Evolutionary conservation across 1,140 invertebrate species (phyloP).

Genomic region (Hyles euphorbiae): DNA sequence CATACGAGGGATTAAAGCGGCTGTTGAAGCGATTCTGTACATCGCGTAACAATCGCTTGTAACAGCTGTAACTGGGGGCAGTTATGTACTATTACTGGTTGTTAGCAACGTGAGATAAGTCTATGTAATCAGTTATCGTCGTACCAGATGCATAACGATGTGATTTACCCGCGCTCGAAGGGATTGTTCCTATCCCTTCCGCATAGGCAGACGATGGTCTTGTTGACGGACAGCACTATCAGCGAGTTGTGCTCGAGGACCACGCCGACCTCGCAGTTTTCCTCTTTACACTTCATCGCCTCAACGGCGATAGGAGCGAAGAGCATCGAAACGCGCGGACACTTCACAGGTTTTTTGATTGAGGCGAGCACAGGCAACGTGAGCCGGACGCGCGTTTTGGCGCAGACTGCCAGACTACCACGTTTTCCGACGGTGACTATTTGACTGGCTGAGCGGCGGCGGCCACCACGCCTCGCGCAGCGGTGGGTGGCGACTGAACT

Average conservation of each 20-base stretch:
- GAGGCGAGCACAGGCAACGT: conserved; percentile 33
- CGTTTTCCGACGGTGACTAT: conserved; percentile 58
- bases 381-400: conserved; percentile 50
- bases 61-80: conserved; percentile 5
- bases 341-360: conserved; percentile 39
- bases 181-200: conserved; percentile 64
- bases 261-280: conserved; percentile 74
- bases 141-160: conserved; percentile 30
- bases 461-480: conserved; percentile 59
- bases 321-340: conserved; percentile 67
- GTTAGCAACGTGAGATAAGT: conserved; percentile 27
- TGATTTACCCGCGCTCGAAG: conserved; percentile 71
- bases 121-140: conserved; percentile 25
- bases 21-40: not conserved
- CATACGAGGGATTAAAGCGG: not conserved
- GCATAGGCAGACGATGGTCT: conserved; percentile 73
- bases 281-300: conserved; percentile 76
- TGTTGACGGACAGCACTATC: conserved; percentile 70
- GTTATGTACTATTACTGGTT: conserved; percentile 12
- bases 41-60: conserved; percentile 8
- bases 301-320: conserved; percentile 65
- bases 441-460: conserved; percentile 49
- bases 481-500: conserved; percentile 62
- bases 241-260: conserved; percentile 71
- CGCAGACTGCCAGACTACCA: conserved; percentile 56